These are phyloP conservation scores for Eptatretus atami DNA, from an alignment of 2,797 vertebrate genomes.

Conservation along the genomic window DNA sequence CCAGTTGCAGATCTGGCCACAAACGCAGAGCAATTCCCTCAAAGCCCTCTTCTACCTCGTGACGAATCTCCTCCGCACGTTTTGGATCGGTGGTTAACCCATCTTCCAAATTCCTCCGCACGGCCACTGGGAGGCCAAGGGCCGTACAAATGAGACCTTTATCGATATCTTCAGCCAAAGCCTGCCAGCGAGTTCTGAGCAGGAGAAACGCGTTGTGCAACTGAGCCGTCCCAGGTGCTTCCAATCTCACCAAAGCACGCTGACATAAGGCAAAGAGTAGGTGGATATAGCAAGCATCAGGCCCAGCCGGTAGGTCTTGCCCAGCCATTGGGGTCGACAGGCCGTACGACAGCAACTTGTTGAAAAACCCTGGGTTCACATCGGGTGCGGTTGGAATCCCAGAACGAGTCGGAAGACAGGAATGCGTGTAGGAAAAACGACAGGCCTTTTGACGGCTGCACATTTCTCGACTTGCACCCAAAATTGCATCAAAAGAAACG, in stretches of 20 bases:
- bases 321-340: too few relatives aligned
- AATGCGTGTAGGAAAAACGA: too few relatives aligned
- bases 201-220: slow-evolving; percentile 28
- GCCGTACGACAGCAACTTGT: too few relatives aligned
- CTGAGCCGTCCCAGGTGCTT: slow-evolving; percentile 28
- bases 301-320: slow-evolving; percentile 10
- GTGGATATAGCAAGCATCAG: slow-evolving; percentile 26
- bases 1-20: slow-evolving; percentile 42
- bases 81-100: slow-evolving; percentile 17
- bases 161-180: slow-evolving; percentile 27
- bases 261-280: slow-evolving; percentile 35
- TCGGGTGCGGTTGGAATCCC: too few relatives aligned
- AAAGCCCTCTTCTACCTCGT: slow-evolving; percentile 22
- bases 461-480: too few relatives aligned
- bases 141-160: slow-evolving; percentile 19
- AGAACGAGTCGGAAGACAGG: too few relatives aligned
- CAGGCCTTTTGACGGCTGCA: too few relatives aligned
- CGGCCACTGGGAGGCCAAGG: slow-evolving; percentile 16
- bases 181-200: slow-evolving; percentile 23
- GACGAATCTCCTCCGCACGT: slow-evolving; percentile 23
- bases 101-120: slow-evolving; percentile 17
- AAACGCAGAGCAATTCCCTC: slow-evolving; percentile 27
- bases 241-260: slow-evolving; percentile 21
- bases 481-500: too few relatives aligned
- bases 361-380: too few relatives aligned